These are phyloP conservation scores for Ramazzottius varieornatus DNA, from an alignment of 2,888 invertebrate species.

Conservation along the genomic window DNA sequence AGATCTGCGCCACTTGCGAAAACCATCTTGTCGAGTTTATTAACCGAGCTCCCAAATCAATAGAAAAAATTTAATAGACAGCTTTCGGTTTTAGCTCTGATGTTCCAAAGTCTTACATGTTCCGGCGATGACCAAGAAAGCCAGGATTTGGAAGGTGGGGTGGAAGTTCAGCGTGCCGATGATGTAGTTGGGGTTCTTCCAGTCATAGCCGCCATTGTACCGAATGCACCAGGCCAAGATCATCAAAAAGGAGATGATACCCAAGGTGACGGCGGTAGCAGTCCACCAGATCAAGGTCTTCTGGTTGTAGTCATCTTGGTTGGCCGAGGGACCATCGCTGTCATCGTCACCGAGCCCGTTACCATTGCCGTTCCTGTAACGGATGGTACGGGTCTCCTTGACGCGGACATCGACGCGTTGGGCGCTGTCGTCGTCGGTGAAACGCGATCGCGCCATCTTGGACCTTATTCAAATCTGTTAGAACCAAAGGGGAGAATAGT, in stretches of 20 bases:
- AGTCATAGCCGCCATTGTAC: not conserved
- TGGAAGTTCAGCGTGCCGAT: not conserved
- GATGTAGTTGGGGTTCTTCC: not conserved
- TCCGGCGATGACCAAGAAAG: not conserved
- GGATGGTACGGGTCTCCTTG: too few species aligned
- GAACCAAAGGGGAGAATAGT: too few species aligned
- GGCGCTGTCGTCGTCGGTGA: not conserved
- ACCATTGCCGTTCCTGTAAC: too few species aligned
- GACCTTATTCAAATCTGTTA: too few species aligned
- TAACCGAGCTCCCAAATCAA: not conserved
- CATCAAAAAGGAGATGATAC: not conserved
- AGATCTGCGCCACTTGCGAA: not conserved
- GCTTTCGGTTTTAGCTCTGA: too few species aligned
- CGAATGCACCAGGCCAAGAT: not conserved
- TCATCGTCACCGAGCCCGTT: not conserved
- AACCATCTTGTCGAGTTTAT: not conserved
- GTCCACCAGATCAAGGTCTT: not conserved
- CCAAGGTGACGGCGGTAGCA: not conserved
- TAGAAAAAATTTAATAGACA: not conserved
- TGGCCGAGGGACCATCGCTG: not conserved
- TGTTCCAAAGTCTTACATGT: too few species aligned
- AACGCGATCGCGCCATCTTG: not conserved
- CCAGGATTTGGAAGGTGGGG: not conserved
- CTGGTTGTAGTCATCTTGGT: too few species aligned
- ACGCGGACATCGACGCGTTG: constrained; percentile 3